A percentile compares a stretch with the other conserved stretches of the same genome.
phyloP scores from a whole-genome alignment of 2,888 invertebrate genomes.

The Bimastos eiseni region DNA sequence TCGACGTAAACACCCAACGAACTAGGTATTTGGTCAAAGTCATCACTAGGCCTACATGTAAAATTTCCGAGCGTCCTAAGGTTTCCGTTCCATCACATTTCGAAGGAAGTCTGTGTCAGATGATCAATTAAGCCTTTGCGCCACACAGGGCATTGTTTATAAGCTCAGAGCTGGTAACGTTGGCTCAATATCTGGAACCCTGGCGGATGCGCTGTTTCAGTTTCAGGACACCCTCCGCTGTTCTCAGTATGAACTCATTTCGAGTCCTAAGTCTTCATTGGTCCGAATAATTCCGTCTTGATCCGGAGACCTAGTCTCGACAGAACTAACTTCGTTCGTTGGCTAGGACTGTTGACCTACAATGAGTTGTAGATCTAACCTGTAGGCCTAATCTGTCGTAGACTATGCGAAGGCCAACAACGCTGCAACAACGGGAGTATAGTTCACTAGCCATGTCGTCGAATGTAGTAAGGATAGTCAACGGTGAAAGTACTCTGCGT shows the following conservation, averaged over 20 bases:
- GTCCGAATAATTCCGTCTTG: background rate
- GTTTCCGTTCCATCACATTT: background rate
- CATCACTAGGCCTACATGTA: background rate
- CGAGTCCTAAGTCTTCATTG: background rate
- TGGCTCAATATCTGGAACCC: background rate
- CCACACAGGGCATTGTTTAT: background rate
- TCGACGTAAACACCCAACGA: background rate
- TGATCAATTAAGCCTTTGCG: background rate
- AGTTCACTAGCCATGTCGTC: background rate
- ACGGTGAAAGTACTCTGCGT: background rate
- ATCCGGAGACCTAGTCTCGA: background rate
- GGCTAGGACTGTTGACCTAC: background rate
- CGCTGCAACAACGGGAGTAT: background rate
- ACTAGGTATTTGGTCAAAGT: background rate
- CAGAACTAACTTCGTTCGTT: background rate
- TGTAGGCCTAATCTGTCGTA: background rate
- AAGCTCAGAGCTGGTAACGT: background rate
- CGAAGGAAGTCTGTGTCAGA: background rate
- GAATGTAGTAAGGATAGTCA: background rate
- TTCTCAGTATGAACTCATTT: background rate
- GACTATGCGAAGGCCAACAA: background rate
- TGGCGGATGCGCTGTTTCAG: background rate
- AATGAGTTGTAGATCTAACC: background rate
- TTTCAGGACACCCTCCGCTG: background rate
- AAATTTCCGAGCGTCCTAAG: background rate